A percentile compares a stretch with the other conserved stretches of the same genome.
Conservation (phyloP, 1,140 invertebrate genomes). For the Anoplophora glabripennis region DNA sequence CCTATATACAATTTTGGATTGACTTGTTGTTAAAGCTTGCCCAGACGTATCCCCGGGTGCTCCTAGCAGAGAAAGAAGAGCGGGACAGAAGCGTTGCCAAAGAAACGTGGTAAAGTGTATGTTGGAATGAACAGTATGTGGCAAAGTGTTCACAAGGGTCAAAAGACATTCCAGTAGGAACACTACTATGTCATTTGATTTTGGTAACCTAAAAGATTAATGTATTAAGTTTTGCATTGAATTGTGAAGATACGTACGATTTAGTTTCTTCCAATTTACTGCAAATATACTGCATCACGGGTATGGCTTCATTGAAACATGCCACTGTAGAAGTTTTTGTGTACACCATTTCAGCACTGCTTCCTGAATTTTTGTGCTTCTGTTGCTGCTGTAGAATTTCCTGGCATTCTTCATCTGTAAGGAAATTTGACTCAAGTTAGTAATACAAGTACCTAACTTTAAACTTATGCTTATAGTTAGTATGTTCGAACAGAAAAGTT, state of each 20-base stretch:
- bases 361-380: conserved; percentile 58
- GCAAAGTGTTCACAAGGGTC: conserved; percentile 78
- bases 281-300: conserved; percentile 85
- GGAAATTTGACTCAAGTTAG: conserved; percentile 13
- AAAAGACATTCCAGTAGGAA: conserved; percentile 85
- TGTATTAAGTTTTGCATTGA: not conserved
- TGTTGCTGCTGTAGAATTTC: conserved; percentile 65
- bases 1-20: conserved; percentile 85
- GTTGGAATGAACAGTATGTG: conserved; percentile 76
- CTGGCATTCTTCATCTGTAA: conserved; percentile 72
- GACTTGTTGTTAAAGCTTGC: conserved; percentile 71
- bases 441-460: not conserved
- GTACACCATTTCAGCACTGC: conserved; percentile 53
- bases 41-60: conserved; percentile 66
- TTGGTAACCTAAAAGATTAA: conserved; percentile 52
- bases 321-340: conserved; percentile 67
- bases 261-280: conserved; percentile 79
- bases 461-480: not conserved
- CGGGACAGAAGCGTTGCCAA: conserved; percentile 90
- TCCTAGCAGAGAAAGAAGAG: conserved; percentile 81
- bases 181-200: conserved; percentile 63
- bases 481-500: too few relatives aligned
- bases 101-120: conserved; percentile 80
- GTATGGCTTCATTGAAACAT: conserved; percentile 87
- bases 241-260: conserved; percentile 53